phyloP scores from a whole-genome alignment of 2,113 vertebrate genomes.

The Anolis sagrei region DNA sequence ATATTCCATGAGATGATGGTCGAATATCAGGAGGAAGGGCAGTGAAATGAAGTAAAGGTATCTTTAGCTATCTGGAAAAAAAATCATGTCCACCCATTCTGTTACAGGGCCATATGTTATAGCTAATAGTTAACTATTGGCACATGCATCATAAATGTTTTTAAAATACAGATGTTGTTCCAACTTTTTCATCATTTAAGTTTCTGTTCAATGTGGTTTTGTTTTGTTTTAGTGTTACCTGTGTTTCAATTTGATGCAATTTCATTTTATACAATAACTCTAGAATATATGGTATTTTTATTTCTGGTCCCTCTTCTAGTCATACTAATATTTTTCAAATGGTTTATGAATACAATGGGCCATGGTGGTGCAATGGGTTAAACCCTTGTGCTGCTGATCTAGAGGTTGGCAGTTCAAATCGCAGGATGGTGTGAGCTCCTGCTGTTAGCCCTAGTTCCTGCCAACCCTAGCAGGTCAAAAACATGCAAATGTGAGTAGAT shows the following conservation, averaged over 20 bases:
- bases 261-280: not conserved
- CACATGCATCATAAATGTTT: not conserved
- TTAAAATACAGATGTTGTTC: not conserved
- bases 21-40: not conserved
- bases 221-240: not conserved
- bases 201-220: not conserved
- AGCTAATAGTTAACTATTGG: not conserved
- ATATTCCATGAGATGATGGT: not conserved
- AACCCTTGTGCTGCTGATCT: no score
- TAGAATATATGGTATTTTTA: not conserved
- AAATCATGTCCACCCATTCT: no score
- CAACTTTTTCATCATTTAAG: not conserved
- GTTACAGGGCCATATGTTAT: not conserved
- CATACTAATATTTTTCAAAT: not conserved
- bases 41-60: not conserved
- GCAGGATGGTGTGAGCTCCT: no score
- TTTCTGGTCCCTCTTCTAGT: not conserved
- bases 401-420: no score
- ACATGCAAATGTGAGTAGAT: no score
- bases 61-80: not conserved
- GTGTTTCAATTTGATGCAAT: not conserved
- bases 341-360: not conserved
- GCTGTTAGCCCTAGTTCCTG: no score
- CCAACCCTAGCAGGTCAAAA: no score
- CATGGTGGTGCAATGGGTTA: no score